Evolutionary conservation across 2,113 vertebrate species (phyloP), one percentile per base, ranked within the genome.

Genomic region (Hypanus sabinus): DNA sequence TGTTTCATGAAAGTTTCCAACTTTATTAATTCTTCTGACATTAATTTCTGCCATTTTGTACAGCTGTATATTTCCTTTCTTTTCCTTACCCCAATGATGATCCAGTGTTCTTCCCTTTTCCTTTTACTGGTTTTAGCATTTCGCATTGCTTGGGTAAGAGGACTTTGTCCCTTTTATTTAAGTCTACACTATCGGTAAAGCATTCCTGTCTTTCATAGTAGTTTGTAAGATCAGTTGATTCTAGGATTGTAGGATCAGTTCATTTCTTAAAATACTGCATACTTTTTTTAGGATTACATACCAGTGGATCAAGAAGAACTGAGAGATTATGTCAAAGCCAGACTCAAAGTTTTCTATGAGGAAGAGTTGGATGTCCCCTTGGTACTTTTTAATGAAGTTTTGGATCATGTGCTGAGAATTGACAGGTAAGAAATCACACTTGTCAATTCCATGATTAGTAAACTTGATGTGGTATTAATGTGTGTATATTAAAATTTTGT

Each of bases 231-330:
- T 57, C 24, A 30, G 11, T 85, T 85, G 81, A 57, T 5, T n/a
- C n/a, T n/a, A n/a, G n/a, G n/a, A n/a, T n/a, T n/a, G n/a, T n/a
- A n/a, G n/a, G n/a, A 94, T 8, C 20, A 60, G 55, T 60, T 10
- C 12, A 27, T 24, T 38, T 36, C 33, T 79, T 94, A 46, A 62
- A 83, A 30, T 80, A 22, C 36, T 70, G 1, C 90, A 77, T 94
- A 79, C 36, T 36, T 83, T 88, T 55, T 96, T 2, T 94, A 99
- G 99, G 99, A 99, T 95, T 99, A 99, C 94, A 98, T 99, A 95
- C 99, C 99, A 94, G 99, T 99, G 87, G 99, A 99, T 95, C 99
- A 99, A 81, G 99, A 99, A 95, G 99, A 99, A 95, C 94, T 99
- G 94, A 97, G 99, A 94, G 99, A 99, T 94, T 99, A 99, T 0